Conservation (phyloP, 1,140 invertebrate species). For the Zaprionus taronus region DNA sequence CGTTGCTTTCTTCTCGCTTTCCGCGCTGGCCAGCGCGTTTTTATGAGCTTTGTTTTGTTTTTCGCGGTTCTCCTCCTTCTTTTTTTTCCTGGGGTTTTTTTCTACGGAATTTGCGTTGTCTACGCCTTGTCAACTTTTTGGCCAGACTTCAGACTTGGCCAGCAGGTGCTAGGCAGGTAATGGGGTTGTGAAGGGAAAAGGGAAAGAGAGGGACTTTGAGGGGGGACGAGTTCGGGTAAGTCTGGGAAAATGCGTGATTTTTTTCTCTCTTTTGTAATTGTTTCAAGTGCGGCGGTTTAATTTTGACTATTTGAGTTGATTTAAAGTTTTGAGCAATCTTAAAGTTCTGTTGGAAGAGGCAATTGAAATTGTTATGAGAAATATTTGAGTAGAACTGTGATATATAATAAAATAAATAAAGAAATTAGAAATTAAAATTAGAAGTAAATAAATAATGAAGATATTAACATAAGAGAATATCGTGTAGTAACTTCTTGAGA, state of each 20-base stretch:
- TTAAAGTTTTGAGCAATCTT: conserved; percentile 3
- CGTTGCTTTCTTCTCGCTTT: background rate
- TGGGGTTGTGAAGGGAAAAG: background rate
- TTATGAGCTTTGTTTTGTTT: conserved; percentile 21
- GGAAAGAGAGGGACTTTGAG: background rate
- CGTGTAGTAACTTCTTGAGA: too few relatives aligned
- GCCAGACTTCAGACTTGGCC: conserved; percentile 57
- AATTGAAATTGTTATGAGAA: background rate
- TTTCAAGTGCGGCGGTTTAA: conserved; percentile 25
- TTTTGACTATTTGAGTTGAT: conserved; percentile 37
- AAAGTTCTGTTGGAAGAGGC: background rate
- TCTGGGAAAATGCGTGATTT: conserved; percentile 31
- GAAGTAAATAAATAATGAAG: too few relatives aligned
- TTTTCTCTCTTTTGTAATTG: conserved; percentile 22
- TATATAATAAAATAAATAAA: background rate
- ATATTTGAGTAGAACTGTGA: background rate
- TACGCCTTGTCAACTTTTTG: conserved; percentile 68
- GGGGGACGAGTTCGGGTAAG: background rate
- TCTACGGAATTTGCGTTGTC: conserved; percentile 53
- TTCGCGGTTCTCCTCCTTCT: conserved; percentile 15
- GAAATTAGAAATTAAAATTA: background rate
- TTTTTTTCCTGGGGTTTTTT: conserved; percentile 45
- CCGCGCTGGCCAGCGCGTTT: conserved; percentile 37
- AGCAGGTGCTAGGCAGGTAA: conserved; percentile 45
- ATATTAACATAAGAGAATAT: too few relatives aligned